Percentiles rank a stretch among this genome's conserved stretches.
These are phyloP conservation scores for Zygothrica quintamaculata DNA, from an alignment of 2,888 invertebrate species.

Conservation along the genomic window DNA sequence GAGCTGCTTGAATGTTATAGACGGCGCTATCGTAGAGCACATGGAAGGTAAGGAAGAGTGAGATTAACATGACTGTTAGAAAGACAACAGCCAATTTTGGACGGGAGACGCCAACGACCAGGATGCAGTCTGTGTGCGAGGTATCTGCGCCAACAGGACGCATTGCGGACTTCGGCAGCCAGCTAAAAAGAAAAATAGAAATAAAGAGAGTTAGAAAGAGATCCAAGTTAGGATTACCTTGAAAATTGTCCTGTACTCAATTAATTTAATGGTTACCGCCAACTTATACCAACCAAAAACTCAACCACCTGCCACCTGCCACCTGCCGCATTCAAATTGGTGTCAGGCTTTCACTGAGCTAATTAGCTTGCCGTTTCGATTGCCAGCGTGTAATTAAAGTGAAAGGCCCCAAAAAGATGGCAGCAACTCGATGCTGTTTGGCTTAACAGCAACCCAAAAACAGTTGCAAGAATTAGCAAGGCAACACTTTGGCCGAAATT, in stretches of 20 bases:
- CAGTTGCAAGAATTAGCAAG: slow-evolving; percentile 52
- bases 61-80: slow-evolving; percentile 91
- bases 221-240: slow-evolving; percentile 13
- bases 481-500: slow-evolving; percentile 32
- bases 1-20: slow-evolving; percentile 90
- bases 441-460: slow-evolving; percentile 32
- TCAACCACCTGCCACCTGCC: too few relatives aligned
- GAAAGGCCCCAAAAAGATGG: slow-evolving; percentile 20
- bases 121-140: slow-evolving; percentile 90
- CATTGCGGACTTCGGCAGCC: slow-evolving; percentile 92
- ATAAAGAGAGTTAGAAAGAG: slow-evolving; percentile 12
- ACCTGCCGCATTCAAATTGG: slow-evolving; percentile 1
- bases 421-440: slow-evolving; percentile 21
- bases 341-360: slow-evolving; percentile 43
- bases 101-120: slow-evolving; percentile 93
- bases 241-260: slow-evolving; percentile 36
- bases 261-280: slow-evolving; percentile 55
- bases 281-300: not conserved
- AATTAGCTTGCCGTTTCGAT: slow-evolving; percentile 68
- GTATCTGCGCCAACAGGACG: slow-evolving; percentile 93
- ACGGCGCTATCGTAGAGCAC: slow-evolving; percentile 93
- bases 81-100: slow-evolving; percentile 92
- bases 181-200: slow-evolving; percentile 85
- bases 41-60: slow-evolving; percentile 93
- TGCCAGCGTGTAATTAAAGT: slow-evolving; percentile 62